Percentiles rank a stretch among this genome's conserved stretches.
Evolutionary conservation across 2,113 vertebrate genomes (phyloP).

Genomic region (Ceyx melanurus): DNA sequence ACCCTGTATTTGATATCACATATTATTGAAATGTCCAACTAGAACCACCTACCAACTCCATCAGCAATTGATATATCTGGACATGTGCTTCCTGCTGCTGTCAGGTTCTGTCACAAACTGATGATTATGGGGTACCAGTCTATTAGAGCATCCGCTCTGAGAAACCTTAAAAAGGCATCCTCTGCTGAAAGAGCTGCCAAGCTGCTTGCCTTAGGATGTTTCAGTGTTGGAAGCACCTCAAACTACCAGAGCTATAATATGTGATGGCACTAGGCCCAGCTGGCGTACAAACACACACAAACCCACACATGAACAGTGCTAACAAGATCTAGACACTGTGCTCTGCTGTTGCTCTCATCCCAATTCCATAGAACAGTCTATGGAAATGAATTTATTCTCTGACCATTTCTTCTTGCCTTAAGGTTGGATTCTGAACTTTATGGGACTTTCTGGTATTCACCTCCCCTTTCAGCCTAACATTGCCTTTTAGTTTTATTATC

Average conservation of each 20-base stretch:
- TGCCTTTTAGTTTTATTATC: constrained; percentile 30
- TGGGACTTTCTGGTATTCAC: constrained; percentile 1
- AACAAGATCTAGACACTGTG: background rate
- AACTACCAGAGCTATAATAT: background rate
- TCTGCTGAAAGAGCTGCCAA: background rate
- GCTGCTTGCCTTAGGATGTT: background rate
- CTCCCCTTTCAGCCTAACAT: background rate
- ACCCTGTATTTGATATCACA: background rate
- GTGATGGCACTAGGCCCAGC: constrained; percentile 17
- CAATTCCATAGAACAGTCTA: background rate
- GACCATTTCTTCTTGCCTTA: background rate
- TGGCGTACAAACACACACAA: background rate
- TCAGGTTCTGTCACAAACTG: background rate
- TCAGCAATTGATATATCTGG: background rate
- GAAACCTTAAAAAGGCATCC: background rate
- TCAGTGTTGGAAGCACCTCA: background rate
- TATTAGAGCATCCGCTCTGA: background rate
- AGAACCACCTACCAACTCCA: background rate
- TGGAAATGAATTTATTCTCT: constrained; percentile 3
- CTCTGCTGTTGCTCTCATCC: background rate
- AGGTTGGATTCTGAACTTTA: constrained; percentile 40
- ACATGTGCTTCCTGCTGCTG: background rate
- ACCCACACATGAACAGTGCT: background rate
- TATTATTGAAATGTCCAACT: background rate
- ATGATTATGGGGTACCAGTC: background rate